Conservation (phyloP, 64 coral and sea anemone species). For the Anthopleura sola region DNA sequence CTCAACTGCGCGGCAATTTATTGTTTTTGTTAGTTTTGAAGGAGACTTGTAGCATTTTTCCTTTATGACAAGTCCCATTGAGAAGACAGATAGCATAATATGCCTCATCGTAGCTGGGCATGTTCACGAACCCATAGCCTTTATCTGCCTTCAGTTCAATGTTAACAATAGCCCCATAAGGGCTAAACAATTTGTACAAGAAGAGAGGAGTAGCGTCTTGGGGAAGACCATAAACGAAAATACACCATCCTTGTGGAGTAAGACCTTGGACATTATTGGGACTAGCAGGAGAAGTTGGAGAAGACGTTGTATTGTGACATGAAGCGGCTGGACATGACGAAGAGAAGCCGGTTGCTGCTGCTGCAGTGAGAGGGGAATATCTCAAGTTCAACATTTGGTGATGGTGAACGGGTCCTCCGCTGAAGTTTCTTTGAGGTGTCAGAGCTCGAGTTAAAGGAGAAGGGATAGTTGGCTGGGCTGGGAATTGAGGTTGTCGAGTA, state of each 20-base stretch:
- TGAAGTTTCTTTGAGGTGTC: slow-evolving; percentile 59
- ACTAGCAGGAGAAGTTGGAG: slow-evolving; percentile 44
- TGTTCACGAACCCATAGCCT: slow-evolving; percentile 94
- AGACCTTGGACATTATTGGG: slow-evolving; percentile 66
- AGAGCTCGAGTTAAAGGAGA: slow-evolving; percentile 64
- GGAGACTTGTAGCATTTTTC: slow-evolving; percentile 86
- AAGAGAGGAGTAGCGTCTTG: slow-evolving; percentile 74
- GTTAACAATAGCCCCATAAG: slow-evolving; percentile 84
- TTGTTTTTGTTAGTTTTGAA: slow-evolving; percentile 96
- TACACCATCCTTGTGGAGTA: slow-evolving; percentile 75
- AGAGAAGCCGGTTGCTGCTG: not conserved
- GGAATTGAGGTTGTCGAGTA: slow-evolving; percentile 74
- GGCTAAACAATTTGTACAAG: slow-evolving; percentile 86
- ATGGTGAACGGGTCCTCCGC: slow-evolving; percentile 66
- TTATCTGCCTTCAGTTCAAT: slow-evolving; percentile 85
- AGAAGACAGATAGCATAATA: slow-evolving; percentile 72
- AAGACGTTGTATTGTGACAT: slow-evolving; percentile 6
- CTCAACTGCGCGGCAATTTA: slow-evolving; percentile 53
- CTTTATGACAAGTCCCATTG: slow-evolving; percentile 74
- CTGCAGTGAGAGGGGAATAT: slow-evolving; percentile 65
- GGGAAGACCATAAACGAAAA: slow-evolving; percentile 90
- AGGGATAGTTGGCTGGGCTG: slow-evolving; percentile 56
- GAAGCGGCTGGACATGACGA: not conserved
- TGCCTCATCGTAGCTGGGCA: slow-evolving; percentile 91
- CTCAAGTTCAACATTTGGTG: slow-evolving; percentile 89